Evolutionary conservation across 1,140 invertebrate genomes (phyloP), one percentile per base, ranked within the genome.

Genomic region (Sipha flava): DNA sequence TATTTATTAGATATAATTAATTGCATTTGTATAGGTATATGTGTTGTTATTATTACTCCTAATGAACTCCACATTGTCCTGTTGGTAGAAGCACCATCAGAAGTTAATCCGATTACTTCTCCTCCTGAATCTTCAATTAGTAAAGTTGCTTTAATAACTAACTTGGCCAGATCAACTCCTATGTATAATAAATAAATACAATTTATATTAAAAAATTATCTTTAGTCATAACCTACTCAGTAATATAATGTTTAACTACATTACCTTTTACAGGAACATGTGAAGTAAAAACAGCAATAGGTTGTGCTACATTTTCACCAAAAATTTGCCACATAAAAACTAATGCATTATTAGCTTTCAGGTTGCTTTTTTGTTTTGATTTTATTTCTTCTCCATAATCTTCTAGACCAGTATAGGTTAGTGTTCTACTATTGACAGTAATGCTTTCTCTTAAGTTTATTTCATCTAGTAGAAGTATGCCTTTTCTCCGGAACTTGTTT

Each of bases 121-220:
- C 82, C 79, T 9, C 80, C 82, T 43, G 73, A 18, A 40, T 82
- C 81, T 81, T 83, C 81, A 9, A 81, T 0, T 16, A 83, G 21
- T 5, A 82, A 9, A 7, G 81, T 73, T 7, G 66, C 64, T 80
- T 84, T 83, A 9, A 83, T 66, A 7, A 84, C 59, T 18, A 85
- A 40, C 23, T 84, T 81, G 37, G 82, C 57, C 21, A 84, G 80
- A 34, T 83, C 73, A 10, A 57, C 80, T 1, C 82, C 82, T 16
- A 2, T 45, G n/a, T n/a, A n/a, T n/a, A n/a, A n/a, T n/a, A n/a
- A n/a, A n/a, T n/a, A n/a, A n/a, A n/a, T n/a, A n/a, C n/a, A n/a
- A n/a, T n/a, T n/a, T n/a, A n/a, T 52, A 52, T 52, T 52, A 52
- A 52, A 21, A 1, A 21, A 21, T 21, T 1, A 52, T 21, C 49